Conservation (phyloP, 35 echinoderm and acorn worm species). For the Ptychodera flava region DNA sequence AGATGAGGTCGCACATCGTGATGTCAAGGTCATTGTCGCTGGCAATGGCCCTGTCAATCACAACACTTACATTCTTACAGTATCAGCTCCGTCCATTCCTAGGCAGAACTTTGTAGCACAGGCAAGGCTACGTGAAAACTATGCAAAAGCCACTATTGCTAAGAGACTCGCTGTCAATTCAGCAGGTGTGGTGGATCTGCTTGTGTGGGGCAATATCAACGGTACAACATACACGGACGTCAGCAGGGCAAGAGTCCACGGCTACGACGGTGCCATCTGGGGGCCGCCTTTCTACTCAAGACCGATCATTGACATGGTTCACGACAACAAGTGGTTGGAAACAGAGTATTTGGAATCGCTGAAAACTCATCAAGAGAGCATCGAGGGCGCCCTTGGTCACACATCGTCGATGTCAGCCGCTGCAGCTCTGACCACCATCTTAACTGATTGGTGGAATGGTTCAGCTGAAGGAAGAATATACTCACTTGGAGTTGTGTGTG, state of each 20-base stretch:
- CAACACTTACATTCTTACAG: constrained; percentile 71
- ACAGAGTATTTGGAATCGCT: constrained; percentile 66
- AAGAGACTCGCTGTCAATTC: constrained; percentile 83
- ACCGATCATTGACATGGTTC: constrained; percentile 80
- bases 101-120: constrained; percentile 75
- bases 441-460: constrained; percentile 95
- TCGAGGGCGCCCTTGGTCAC: constrained; percentile 53
- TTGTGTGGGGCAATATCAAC: constrained; percentile 89
- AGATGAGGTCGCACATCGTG: constrained; percentile 37
- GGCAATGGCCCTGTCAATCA: constrained; percentile 80
- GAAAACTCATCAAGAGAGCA: constrained; percentile 49
- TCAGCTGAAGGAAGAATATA: constrained; percentile 40
- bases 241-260: constrained; percentile 51
- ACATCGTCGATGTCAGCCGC: constrained; percentile 52
- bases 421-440: constrained; percentile 54
- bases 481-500: constrained; percentile 82
- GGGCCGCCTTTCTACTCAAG: constrained; percentile 79
- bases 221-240: constrained; percentile 69
- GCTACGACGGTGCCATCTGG: constrained; percentile 91
- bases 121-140: constrained; percentile 70
- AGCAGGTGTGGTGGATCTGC: constrained; percentile 61
- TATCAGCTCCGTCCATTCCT: constrained; percentile 41
- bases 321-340: constrained; percentile 95
- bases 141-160: constrained; percentile 81
- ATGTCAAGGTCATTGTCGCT: constrained; percentile 72